Evolutionary conservation across 2,888 invertebrate species (phyloP).

Genomic region (Calameuta pallipes): DNA sequence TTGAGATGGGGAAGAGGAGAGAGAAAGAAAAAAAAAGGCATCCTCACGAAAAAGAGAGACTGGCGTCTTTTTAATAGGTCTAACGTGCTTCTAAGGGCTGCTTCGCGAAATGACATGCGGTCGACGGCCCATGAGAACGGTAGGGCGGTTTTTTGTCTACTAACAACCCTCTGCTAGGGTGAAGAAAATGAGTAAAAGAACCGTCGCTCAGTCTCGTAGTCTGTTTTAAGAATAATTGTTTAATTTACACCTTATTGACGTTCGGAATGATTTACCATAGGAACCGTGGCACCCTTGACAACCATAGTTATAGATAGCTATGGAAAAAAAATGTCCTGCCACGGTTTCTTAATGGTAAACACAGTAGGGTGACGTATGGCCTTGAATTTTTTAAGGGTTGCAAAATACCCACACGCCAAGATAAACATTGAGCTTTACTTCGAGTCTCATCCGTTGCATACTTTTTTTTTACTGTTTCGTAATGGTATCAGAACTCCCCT

Average conservation of each 20-base stretch:
- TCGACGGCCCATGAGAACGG: conserved; percentile 24
- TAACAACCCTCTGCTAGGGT: not conserved
- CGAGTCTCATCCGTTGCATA: not conserved
- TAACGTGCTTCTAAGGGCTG: conserved; percentile 23
- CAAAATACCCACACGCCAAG: not conserved
- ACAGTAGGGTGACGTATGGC: not conserved
- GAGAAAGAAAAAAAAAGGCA: not conserved
- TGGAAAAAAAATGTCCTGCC: not conserved
- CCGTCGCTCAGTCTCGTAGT: not conserved
- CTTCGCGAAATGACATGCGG: conserved; percentile 34
- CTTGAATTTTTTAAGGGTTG: not conserved
- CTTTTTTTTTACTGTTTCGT: not conserved
- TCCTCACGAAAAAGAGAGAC: conserved; percentile 8
- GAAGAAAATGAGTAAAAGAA: not conserved
- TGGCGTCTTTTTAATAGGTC: conserved; percentile 25
- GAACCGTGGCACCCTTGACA: not conserved
- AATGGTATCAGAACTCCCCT: conserved; percentile 1
- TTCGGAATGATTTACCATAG: not conserved
- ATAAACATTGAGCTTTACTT: not conserved
- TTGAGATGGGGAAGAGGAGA: not conserved
- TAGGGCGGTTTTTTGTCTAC: conserved; percentile 28
- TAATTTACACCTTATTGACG: not conserved
- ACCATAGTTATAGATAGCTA: not conserved
- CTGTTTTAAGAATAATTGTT: not conserved
- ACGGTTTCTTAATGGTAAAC: not conserved